These are phyloP conservation scores for Zosterops pallidus DNA, from an alignment of 2,113 vertebrate species.

Conservation along the genomic window DNA sequence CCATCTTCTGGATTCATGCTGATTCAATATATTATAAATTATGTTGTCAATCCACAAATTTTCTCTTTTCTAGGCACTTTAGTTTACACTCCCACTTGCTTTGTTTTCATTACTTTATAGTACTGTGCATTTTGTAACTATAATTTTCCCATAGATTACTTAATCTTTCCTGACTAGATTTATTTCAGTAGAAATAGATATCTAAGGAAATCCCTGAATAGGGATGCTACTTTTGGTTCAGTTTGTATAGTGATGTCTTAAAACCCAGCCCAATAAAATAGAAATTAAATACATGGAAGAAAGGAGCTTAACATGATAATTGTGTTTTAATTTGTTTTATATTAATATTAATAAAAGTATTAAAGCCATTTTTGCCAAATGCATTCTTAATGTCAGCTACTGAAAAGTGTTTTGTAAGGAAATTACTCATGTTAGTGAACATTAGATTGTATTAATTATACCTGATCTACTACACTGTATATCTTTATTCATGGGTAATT, in stretches of 20 bases:
- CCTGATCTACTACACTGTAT: neutral
- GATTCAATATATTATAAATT: neutral
- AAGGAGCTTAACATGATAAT: neutral
- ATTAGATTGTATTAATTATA: neutral
- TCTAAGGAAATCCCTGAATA: neutral
- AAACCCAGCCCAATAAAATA: neutral
- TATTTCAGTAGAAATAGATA: neutral
- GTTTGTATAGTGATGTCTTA: neutral
- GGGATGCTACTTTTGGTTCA: neutral
- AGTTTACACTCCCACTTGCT: neutral
- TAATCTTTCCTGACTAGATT: neutral
- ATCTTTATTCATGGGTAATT: neutral
- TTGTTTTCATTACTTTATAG: neutral
- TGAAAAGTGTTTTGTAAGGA: neutral
- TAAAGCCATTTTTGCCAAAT: neutral
- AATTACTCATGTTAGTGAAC: neutral
- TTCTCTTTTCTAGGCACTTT: neutral
- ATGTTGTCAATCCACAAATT: neutral
- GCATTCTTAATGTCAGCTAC: neutral
- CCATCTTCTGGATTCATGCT: neutral
- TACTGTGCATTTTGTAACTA: neutral
- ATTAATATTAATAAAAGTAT: neutral
- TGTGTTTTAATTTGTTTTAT: neutral
- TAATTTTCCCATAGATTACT: neutral
- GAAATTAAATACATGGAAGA: neutral